Conservation (phyloP, 2,888 invertebrate genomes). For the Sipha maydis region DNA sequence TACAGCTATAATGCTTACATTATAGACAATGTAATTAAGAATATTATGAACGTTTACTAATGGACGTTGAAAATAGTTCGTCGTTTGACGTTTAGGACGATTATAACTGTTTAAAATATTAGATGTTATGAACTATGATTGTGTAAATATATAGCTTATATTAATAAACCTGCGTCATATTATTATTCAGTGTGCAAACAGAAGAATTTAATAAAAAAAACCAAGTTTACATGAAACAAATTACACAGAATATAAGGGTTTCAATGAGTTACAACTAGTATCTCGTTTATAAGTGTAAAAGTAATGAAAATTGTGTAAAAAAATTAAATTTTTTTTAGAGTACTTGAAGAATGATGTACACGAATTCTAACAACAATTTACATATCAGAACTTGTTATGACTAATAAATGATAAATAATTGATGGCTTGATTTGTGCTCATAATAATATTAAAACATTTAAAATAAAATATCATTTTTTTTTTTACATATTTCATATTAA, state of each 20-base stretch:
- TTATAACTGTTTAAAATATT: not conserved
- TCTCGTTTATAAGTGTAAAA: not conserved
- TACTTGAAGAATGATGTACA: not conserved
- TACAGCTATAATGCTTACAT: not conserved
- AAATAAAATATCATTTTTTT: not conserved
- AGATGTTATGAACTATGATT: not conserved
- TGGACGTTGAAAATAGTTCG: not conserved
- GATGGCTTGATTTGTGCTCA: too few relatives aligned
- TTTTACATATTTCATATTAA: not conserved
- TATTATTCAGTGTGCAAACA: not conserved
- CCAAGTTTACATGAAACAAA: slow-evolving; percentile 1
- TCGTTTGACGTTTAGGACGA: not conserved
- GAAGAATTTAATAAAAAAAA: slow-evolving; percentile 32
- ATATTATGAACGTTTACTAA: not conserved
- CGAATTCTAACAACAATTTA: not conserved
- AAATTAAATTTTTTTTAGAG: not conserved
- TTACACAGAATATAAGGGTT: slow-evolving; percentile 29
- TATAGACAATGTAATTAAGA: not conserved
- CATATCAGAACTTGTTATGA: not conserved
- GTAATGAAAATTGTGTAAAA: not conserved
- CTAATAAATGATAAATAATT: not conserved
- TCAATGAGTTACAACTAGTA: slow-evolving; percentile 19
- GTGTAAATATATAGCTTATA: slow-evolving; percentile 1
- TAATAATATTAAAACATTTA: not conserved
- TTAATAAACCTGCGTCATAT: slow-evolving; percentile 9